Conservation (phyloP, 2,888 invertebrate species). For the Caenorhabditis plicata region DNA sequence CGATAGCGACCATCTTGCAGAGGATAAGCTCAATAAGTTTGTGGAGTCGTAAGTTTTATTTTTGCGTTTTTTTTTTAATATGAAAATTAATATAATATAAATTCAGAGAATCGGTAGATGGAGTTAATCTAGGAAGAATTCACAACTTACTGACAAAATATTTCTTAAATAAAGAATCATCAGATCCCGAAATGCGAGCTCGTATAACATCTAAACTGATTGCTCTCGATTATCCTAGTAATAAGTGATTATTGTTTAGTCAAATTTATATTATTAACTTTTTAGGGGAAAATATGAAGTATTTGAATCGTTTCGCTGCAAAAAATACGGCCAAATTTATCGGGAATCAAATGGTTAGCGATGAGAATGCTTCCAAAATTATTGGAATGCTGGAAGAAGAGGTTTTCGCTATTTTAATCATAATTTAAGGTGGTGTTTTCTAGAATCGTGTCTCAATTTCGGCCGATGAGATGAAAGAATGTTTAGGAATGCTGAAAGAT, state of each 20-base stretch:
- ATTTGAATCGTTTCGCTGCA: slow-evolving; percentile 3
- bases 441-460: too few relatives aligned
- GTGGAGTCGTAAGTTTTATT: slow-evolving; percentile 15
- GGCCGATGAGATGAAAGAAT: slow-evolving; percentile 14
- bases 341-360: slow-evolving; percentile 15
- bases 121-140: slow-evolving; percentile 5
- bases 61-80: background rate
- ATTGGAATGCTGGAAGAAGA: slow-evolving; percentile 15
- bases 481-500: slow-evolving; percentile 1
- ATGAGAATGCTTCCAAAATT: slow-evolving; percentile 5
- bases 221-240: slow-evolving; percentile 14
- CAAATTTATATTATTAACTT: background rate
- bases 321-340: slow-evolving; percentile 16
- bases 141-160: slow-evolving; percentile 6
- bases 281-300: background rate
- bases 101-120: slow-evolving; percentile 10
- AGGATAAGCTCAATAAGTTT: slow-evolving; percentile 12
- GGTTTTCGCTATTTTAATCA: slow-evolving; percentile 4
- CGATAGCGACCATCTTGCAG: slow-evolving; percentile 17
- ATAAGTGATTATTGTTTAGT: background rate
- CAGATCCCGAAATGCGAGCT: slow-evolving; percentile 3
- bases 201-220: slow-evolving; percentile 12
- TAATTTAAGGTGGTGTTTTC: too few relatives aligned
- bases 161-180: background rate
- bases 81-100: too few relatives aligned